Evolutionary conservation across 2,113 vertebrate species (phyloP).

Genomic region (Chloropsis hardwickii): DNA sequence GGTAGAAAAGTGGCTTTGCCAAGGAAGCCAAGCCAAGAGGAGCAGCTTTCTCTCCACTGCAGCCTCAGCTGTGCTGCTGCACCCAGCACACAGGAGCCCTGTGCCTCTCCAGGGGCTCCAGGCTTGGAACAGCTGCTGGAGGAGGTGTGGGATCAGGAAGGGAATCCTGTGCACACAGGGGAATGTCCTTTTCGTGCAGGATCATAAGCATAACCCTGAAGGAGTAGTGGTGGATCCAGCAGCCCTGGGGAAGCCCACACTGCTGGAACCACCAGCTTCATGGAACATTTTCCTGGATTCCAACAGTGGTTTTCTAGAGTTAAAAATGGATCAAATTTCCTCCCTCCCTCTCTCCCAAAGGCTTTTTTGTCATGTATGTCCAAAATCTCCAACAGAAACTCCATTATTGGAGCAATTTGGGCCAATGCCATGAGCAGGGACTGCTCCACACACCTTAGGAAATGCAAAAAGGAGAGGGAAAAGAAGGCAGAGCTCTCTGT

Average conservation of each 20-base stretch:
- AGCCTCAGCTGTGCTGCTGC: neutral
- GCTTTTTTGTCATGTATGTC: neutral
- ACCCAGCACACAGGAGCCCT: fast-evolving
- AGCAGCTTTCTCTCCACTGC: neutral
- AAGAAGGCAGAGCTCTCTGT: neutral
- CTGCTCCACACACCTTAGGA: neutral
- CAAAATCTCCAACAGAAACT: neutral
- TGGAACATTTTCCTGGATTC: neutral
- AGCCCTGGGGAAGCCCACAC: neutral
- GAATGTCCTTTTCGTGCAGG: fast-evolving
- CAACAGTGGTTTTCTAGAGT: neutral
- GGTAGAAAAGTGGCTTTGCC: neutral
- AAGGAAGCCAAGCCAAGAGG: neutral
- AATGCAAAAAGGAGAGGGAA: neutral
- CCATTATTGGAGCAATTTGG: neutral
- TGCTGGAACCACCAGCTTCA: neutral
- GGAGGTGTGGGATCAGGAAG: neutral
- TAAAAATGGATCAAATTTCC: neutral
- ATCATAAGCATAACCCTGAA: neutral
- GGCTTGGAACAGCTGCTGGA: neutral
- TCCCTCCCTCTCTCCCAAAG: neutral
- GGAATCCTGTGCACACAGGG: neutral
- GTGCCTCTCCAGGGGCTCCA: neutral
- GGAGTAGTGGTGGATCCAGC: neutral
- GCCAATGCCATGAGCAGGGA: fast-evolving